These are phyloP conservation scores for Drosophila trapezifrons DNA, from an alignment of 1,140 invertebrate species.

Conservation along the genomic window DNA sequence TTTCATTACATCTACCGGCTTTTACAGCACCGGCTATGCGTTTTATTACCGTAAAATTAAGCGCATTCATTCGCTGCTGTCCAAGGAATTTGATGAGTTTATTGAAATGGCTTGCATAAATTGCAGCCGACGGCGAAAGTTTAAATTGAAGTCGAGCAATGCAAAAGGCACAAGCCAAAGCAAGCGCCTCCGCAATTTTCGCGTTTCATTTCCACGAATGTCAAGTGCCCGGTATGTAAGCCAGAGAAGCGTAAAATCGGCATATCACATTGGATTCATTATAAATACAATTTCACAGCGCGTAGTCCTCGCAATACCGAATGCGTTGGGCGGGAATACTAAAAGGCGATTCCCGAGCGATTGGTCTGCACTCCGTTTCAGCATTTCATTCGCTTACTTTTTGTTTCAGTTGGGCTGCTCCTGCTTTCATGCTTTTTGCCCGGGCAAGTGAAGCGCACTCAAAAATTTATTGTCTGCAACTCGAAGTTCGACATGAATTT, in stretches of 20 bases:
- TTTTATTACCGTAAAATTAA: conserved; percentile 62
- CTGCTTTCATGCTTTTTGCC: conserved; percentile 30
- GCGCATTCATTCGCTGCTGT: conserved; percentile 47
- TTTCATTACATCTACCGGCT: conserved; percentile 35
- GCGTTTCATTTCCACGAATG: conserved; percentile 38
- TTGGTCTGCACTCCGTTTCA: conserved; percentile 39
- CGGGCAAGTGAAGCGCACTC: conserved; percentile 69
- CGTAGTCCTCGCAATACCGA: conserved; percentile 36
- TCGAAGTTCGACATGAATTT: conserved; percentile 82
- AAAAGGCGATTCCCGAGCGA: conserved; percentile 48
- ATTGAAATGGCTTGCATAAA: conserved; percentile 65
- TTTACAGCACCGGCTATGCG: conserved; percentile 9
- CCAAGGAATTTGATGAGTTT: conserved; percentile 57
- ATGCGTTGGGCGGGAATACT: conserved; percentile 4
- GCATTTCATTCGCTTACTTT: conserved; percentile 23
- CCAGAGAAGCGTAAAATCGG: conserved; percentile 61
- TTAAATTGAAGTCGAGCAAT: conserved; percentile 48
- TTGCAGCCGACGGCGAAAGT: conserved; percentile 36
- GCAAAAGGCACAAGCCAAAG: not conserved
- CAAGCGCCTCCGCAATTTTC: conserved; percentile 5
- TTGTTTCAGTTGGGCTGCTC: conserved; percentile 27
- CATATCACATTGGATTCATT: conserved; percentile 77
- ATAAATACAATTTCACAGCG: conserved; percentile 79
- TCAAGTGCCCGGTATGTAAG: conserved; percentile 28
- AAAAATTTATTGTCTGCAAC: conserved; percentile 82